These are phyloP conservation scores for Hirundichthys speculiger DNA, from an alignment of 2,113 vertebrate species.

Conservation along the genomic window DNA sequence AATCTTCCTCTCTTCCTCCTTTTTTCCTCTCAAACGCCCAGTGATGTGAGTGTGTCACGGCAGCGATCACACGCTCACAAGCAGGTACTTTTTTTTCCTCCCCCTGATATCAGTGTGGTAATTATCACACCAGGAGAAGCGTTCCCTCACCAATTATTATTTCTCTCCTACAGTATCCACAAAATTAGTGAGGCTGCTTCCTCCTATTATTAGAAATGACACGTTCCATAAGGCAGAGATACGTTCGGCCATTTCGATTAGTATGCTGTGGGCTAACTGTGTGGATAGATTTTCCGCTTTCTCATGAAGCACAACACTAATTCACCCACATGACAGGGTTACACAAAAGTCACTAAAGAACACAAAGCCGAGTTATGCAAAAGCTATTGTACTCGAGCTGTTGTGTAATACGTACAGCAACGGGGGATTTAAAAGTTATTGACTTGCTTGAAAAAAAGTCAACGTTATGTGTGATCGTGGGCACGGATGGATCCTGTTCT, in stretches of 20 bases:
- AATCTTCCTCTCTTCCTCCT: not conserved
- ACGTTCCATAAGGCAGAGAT: constrained; percentile 28
- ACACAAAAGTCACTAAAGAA: constrained; percentile 34
- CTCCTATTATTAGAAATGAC: constrained; percentile 46
- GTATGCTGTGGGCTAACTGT: constrained; percentile 15
- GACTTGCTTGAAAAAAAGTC: constrained; percentile 22
- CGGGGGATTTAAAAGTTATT: constrained; percentile 47
- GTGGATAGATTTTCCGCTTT: constrained; percentile 19
- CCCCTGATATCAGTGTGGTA: constrained; percentile 47
- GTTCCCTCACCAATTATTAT: constrained; percentile 67
- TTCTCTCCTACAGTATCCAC: constrained; percentile 53
- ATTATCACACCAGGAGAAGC: constrained; percentile 64
- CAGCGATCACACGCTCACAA: constrained; percentile 41
- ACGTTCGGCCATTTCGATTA: constrained; percentile 52
- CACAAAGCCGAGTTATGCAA: constrained; percentile 43
- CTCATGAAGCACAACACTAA: constrained; percentile 36
- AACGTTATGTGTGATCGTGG: constrained; percentile 53
- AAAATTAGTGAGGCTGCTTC: constrained; percentile 37
- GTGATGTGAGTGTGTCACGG: not conserved
- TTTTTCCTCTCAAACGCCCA: constrained; percentile 10
- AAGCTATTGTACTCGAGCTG: constrained; percentile 26
- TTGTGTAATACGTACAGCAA: constrained; percentile 31
- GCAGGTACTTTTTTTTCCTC: constrained; percentile 51
- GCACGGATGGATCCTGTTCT: constrained; percentile 42
- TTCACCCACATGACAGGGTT: constrained; percentile 36